Percentiles rank a stretch among this genome's conserved stretches.
Evolutionary conservation across 2,797 vertebrate species (phyloP).

Genomic region (Pterois miles): DNA sequence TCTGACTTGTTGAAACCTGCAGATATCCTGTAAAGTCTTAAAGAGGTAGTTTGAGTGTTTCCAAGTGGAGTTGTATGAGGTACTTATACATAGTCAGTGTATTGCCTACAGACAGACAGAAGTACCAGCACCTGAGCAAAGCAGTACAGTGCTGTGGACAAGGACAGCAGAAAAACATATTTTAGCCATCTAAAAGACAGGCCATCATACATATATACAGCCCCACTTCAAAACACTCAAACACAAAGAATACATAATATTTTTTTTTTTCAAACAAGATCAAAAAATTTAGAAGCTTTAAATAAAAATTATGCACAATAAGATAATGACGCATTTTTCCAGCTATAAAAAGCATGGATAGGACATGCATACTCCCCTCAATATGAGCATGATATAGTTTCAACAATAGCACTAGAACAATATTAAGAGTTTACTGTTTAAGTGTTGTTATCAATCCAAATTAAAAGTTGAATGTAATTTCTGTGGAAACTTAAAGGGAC

Average conservation of each 20-base stretch:
- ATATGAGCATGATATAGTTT: not conserved
- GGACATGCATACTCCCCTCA: not conserved
- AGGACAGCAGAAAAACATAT: no score
- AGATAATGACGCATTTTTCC: no score
- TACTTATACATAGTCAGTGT: no score
- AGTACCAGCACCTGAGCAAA: no score
- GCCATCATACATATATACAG: no score
- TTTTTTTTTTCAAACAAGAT: not conserved
- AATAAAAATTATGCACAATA: not conserved
- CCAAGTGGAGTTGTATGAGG: no score
- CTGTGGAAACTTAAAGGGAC: not conserved
- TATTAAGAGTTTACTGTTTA: not conserved
- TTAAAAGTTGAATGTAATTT: not conserved
- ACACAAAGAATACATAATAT: not conserved
- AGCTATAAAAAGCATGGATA: not conserved
- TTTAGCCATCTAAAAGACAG: no score
- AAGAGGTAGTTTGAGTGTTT: not conserved
- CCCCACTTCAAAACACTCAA: no score
- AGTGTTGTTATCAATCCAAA: not conserved
- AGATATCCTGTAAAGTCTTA: no score
- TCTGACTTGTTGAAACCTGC: no score
- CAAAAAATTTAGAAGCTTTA: not conserved
- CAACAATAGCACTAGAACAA: not conserved
- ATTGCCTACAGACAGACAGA: no score
- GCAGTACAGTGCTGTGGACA: no score